Base-by-base conservation (phyloP, 2,888 invertebrate genomes). In the Macaria liturata region DNA sequence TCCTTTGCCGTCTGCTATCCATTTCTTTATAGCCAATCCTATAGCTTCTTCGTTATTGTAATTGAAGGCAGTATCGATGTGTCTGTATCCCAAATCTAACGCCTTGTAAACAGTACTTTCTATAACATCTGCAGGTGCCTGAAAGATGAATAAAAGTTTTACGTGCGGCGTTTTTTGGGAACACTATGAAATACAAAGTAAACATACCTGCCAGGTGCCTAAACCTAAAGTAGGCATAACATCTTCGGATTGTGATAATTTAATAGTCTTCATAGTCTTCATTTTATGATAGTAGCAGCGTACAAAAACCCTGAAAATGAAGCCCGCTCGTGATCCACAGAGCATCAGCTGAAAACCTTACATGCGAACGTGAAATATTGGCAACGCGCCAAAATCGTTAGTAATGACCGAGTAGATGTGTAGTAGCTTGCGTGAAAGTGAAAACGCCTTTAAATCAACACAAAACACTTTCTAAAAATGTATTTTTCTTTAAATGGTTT, bases 31-130 rank as follows among this genome's bases (percentile, higher is more conserved):
- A 37, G 94, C 95, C 56, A 88, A 91, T 4, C 96, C 96, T 65
- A 97, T 95, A 1, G 94, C 93, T 65, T 94, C 95, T 82, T 97
- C 96, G 70, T 96, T 97, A 64, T 94, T 94, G 74, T 97, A 97
- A 84, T 95, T 95, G 75, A 95, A 95, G 34, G 96, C 96, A 8
- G 96, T 96, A 77, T 97, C 96, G 66, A 95, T 95, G 67, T 96
- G 96, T 65, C 95, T 93, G 74, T 96, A 97, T 34, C 96, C 96
- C 64, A 88, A 83, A 49, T 95, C 93, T 61, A 97, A 81, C 32
- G 96, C 96, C 54, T 88, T 88, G 52, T 92, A 88, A 0, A 96
- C 93, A 6, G 94, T 94, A 8, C 83, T 78, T 78, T 95, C 94
- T 40, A 95, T 93, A 67, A 95, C 94, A 64, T 94, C 93, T 4